phyloP scores from a whole-genome alignment of 2,113 vertebrate genomes.

The Caranx ignobilis region DNA sequence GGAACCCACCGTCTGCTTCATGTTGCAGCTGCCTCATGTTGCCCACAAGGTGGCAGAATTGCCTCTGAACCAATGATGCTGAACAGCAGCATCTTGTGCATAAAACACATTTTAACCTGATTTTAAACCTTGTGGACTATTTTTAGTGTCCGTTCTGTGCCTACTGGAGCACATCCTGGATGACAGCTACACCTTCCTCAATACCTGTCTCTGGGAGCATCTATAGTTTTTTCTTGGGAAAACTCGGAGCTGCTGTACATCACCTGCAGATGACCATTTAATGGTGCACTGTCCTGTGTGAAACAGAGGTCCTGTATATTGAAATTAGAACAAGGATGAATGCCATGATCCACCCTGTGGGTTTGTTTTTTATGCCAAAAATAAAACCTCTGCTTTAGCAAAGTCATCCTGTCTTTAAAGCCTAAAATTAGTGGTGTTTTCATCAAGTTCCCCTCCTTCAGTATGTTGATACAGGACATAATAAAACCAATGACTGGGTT shows the following conservation, averaged over 20 bases:
- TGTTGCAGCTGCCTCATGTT: constrained; percentile 25
- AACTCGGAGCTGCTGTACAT: constrained; percentile 3
- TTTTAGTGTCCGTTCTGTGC: constrained; percentile 59
- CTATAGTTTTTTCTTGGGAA: constrained; percentile 16
- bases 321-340: background rate
- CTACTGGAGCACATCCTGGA: constrained; percentile 46
- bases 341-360: background rate
- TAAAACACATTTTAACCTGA: constrained; percentile 47
- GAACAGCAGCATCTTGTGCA: constrained; percentile 30
- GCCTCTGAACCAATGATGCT: background rate
- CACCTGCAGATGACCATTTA: background rate
- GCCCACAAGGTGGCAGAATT: constrained; percentile 75
- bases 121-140: constrained; percentile 64
- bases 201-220: constrained; percentile 16
- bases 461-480: background rate
- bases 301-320: background rate
- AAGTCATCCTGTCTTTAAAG: background rate
- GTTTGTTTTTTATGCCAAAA: background rate
- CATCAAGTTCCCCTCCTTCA: background rate
- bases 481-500: background rate
- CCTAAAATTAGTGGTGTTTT: background rate
- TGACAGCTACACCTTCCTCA: constrained; percentile 20
- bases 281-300: background rate
- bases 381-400: background rate
- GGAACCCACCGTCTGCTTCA: background rate